Conservation (phyloP, 2,113 vertebrate species). For the Sebastes schlegelii region DNA sequence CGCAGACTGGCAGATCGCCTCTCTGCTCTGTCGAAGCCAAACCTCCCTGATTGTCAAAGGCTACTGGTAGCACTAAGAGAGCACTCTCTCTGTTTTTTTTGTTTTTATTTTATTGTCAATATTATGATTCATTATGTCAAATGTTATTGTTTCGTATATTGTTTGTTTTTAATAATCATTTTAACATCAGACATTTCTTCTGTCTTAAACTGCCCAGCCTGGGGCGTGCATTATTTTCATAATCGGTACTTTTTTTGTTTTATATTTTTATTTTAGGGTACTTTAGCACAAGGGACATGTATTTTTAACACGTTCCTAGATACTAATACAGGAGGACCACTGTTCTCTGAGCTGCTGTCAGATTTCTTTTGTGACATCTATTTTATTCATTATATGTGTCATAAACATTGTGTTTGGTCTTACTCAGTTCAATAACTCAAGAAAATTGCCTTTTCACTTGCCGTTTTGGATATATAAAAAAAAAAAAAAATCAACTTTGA, state of each 20-base stretch:
- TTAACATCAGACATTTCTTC: conserved; percentile 78
- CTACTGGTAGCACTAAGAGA: conserved; percentile 83
- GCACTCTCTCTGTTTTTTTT: conserved; percentile 49
- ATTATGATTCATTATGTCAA: conserved; percentile 71
- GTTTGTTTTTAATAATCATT: conserved; percentile 79
- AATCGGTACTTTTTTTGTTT: conserved; percentile 62
- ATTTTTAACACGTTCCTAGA: conserved; percentile 79
- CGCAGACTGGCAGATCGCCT: conserved; percentile 57
- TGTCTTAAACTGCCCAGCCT: conserved; percentile 79
- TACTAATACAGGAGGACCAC: conserved; percentile 82
- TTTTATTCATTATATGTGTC: conserved; percentile 62
- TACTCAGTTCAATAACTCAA: conserved; percentile 63
- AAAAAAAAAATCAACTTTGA: conserved; percentile 40
- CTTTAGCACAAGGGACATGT: conserved; percentile 82
- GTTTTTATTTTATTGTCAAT: conserved; percentile 68
- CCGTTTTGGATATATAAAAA: conserved; percentile 48
- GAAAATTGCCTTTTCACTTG: conserved; percentile 73
- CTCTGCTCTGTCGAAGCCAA: conserved; percentile 71
- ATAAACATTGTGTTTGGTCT: conserved; percentile 60
- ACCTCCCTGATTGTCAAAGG: conserved; percentile 78
- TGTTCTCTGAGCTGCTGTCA: conserved; percentile 81
- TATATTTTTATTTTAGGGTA: conserved; percentile 71
- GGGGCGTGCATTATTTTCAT: conserved; percentile 73
- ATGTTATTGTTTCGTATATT: conserved; percentile 73
- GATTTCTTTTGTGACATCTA: conserved; percentile 61